Evolutionary conservation across 2,888 invertebrate species (phyloP).

Genomic region (Orthonychiurus folsomi): DNA sequence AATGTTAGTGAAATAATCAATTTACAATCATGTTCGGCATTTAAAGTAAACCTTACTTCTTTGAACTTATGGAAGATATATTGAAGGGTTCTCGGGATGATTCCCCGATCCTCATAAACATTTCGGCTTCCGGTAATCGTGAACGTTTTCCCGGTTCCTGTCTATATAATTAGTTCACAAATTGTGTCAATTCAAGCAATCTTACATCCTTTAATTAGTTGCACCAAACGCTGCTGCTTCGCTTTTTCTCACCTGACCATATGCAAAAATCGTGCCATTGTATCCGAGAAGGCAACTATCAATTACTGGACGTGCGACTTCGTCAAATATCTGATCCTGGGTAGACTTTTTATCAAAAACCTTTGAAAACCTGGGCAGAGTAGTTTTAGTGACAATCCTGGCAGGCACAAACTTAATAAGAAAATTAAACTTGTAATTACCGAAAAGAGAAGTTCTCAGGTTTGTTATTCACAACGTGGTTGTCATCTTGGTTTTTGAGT

Average conservation of each 20-base stretch:
- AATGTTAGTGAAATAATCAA: no score
- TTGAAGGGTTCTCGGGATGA: constrained; percentile 49
- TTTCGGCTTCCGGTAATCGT: constrained; percentile 49
- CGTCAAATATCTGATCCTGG: constrained; percentile 47
- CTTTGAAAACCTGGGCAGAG: constrained; percentile 47
- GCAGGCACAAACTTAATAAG: neutral
- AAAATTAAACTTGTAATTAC: constrained; percentile 10
- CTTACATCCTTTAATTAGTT: neutral
- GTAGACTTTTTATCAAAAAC: constrained; percentile 45
- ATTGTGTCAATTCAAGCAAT: constrained; percentile 9
- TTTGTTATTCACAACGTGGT: constrained; percentile 25
- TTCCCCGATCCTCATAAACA: constrained; percentile 47
- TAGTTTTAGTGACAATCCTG: no score
- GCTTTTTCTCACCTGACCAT: constrained; percentile 52
- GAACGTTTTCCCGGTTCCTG: constrained; percentile 52
- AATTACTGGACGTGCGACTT: constrained; percentile 48
- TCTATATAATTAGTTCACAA: constrained; percentile 42
- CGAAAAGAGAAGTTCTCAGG: constrained; percentile 24
- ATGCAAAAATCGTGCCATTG: constrained; percentile 52
- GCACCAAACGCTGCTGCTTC: constrained; percentile 2
- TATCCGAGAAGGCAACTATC: constrained; percentile 50
- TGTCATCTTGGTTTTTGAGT: no score
- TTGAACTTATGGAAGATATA: constrained; percentile 47
- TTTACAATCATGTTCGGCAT: no score
- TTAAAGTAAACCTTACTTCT: no score